These are phyloP conservation scores for Branchipolynoe longqiensis DNA, from an alignment of 2,888 invertebrate species.

Conservation along the genomic window DNA sequence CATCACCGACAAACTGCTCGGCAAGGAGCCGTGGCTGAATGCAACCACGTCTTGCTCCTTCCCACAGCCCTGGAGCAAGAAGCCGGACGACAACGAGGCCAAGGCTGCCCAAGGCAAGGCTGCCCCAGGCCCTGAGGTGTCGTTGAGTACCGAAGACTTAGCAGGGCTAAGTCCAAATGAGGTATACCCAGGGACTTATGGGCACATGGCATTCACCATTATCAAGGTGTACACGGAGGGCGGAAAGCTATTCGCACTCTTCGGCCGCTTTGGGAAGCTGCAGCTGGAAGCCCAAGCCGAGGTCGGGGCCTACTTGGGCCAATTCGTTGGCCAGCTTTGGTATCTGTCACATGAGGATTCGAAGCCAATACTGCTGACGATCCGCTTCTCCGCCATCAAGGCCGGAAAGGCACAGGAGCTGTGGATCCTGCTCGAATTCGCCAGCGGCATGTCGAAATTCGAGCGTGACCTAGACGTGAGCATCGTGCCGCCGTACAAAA, in stretches of 20 bases:
- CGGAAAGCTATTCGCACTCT: not conserved
- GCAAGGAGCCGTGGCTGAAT: constrained; percentile 69
- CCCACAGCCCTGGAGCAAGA: constrained; percentile 64
- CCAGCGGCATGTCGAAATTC: not conserved
- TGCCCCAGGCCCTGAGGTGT: not conserved
- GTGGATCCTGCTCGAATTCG: not conserved
- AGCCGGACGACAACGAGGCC: not conserved
- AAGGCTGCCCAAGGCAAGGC: not conserved
- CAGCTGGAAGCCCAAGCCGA: not conserved
- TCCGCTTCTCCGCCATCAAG: not conserved
- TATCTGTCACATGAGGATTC: not conserved
- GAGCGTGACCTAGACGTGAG: not conserved
- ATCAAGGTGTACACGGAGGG: not conserved
- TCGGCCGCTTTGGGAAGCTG: constrained; percentile 27
- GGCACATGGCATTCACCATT: constrained; percentile 8
- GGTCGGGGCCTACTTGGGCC: not conserved
- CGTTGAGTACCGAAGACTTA: not conserved
- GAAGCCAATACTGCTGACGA: not conserved
- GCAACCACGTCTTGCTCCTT: constrained; percentile 68
- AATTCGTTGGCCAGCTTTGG: constrained; percentile 14
- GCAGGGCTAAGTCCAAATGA: not conserved
- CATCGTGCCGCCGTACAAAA: not conserved
- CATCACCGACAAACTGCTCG: constrained; percentile 67
- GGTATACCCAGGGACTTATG: not conserved
- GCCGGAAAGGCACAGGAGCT: not conserved